These are phyloP conservation scores for Diabrotica virgifera DNA, from an alignment of 1,140 invertebrate species.

Conservation along the genomic window DNA sequence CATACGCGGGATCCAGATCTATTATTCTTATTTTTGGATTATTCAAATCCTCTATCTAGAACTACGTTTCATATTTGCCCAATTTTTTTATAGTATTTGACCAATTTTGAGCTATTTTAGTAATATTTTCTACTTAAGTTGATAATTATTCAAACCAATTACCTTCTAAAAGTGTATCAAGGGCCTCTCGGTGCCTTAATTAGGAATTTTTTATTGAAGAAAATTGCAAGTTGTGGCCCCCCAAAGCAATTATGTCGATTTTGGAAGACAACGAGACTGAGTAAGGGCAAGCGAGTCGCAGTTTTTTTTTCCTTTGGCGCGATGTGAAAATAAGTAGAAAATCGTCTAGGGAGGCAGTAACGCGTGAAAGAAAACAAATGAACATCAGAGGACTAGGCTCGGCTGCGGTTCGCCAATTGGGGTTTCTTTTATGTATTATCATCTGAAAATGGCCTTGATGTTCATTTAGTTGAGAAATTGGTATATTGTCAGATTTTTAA, in stretches of 20 bases:
- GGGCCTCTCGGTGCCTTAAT: conserved; percentile 9
- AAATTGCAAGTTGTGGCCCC: conserved; percentile 10
- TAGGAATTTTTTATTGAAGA: conserved; percentile 13
- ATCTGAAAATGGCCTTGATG: no score
- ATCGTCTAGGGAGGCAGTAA: conserved; percentile 10
- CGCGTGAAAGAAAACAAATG: conserved; percentile 9
- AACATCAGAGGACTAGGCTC: neutral
- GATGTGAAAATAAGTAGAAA: conserved; percentile 18
- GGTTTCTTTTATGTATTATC: neutral
- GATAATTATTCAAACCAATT: conserved; percentile 1
- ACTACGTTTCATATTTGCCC: no score
- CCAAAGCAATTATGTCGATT: conserved; percentile 13
- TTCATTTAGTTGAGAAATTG: no score
- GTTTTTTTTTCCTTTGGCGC: conserved; percentile 4
- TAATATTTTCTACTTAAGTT: neutral
- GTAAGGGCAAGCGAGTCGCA: neutral
- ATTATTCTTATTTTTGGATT: no score
- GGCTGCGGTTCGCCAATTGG: neutral
- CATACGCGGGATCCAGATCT: no score
- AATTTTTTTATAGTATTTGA: no score
- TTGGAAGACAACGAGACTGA: neutral
- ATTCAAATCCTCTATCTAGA: no score
- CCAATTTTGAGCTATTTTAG: no score
- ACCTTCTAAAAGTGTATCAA: conserved; percentile 8
- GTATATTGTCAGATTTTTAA: no score